Base-by-base conservation (phyloP, 35 echinoderm and acorn worm species). In the Stichopus chloronotus region DNA sequence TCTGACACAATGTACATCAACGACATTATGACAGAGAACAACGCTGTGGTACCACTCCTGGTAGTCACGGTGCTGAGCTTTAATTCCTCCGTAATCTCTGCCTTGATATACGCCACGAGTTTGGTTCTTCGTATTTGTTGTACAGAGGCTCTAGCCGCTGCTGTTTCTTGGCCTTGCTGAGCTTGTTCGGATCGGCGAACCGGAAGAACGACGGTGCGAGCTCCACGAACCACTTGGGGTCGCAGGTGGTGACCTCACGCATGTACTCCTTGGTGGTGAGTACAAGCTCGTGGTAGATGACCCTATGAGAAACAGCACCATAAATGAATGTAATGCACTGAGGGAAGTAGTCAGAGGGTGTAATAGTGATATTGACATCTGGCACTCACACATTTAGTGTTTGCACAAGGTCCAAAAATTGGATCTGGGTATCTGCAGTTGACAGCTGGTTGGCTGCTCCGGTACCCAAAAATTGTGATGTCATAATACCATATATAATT, bases 91-190 rank as follows among this genome's bases (percentile, higher is more conserved):
- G 88, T 52, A 96, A 83, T 79, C 97, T 94, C 92, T 99, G 97
- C 57, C 97, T 87, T 14, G 97, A 99, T 68, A 99, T 99, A 83
- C 97, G 87, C 97, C 97, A 99, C 0, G 97, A 94, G 86, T 99
- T 99, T 9, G 97, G 97, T 90, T 99, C 97, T 91, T 99, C 97
- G 85, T 99, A 99, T 88, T 99, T 99, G 92, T 96, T 99, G 94
- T 99, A 99, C 59, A 99, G 95, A 20, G 97, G 97, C 86, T 99
- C 97, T 55, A 96, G 88, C 12, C 97, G 76, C 58, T 99, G 97
- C 58, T 99, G 97, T 74, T 99, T 99, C 97, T 99, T 99, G 95
- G 94, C 93, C 53, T 96, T 95, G 92, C 97, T 99, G 61, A 99
- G 95, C 63, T 91, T 93, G 83, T 95, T 99, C 9, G 97, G 97